These are phyloP conservation scores for Phymorhynchus buccinoides DNA, from an alignment of 1,140 invertebrate species.

Conservation along the genomic window DNA sequence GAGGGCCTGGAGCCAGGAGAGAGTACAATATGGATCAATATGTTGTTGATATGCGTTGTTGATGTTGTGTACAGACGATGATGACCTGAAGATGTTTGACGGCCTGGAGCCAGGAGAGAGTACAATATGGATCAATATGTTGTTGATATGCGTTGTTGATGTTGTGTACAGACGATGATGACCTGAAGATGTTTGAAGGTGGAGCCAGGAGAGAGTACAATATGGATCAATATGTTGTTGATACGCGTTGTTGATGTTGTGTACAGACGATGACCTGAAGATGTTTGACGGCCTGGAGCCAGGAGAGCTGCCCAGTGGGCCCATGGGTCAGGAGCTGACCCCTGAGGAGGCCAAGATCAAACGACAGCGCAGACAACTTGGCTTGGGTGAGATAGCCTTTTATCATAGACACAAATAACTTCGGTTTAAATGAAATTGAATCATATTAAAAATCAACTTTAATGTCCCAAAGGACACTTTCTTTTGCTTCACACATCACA, in stretches of 20 bases:
- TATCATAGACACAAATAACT: no score
- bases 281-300: constrained; percentile 33
- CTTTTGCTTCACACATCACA: no score
- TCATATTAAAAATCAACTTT: no score
- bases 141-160: no score
- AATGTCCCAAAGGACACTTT: no score
- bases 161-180: constrained; percentile 4
- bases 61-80: constrained; percentile 1
- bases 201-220: no score
- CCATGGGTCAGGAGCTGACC: constrained; percentile 35
- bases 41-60: no score
- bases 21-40: no score
- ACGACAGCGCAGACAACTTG: constrained; percentile 84
- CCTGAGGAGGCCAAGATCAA: constrained; percentile 81
- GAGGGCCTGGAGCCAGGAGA: constrained; percentile 31
- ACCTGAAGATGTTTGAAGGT: constrained; percentile 25
- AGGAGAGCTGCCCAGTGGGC: constrained; percentile 20
- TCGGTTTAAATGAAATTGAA: no score
- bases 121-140: no score
- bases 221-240: no score
- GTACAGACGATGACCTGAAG: constrained; percentile 28
- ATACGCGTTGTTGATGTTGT: not conserved
- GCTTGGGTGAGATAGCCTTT: constrained; percentile 52
- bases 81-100: constrained; percentile 23
- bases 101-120: constrained; percentile 28